Conservation (phyloP, 2,113 vertebrate genomes). For the Leptobrachium leishanense region DNA sequence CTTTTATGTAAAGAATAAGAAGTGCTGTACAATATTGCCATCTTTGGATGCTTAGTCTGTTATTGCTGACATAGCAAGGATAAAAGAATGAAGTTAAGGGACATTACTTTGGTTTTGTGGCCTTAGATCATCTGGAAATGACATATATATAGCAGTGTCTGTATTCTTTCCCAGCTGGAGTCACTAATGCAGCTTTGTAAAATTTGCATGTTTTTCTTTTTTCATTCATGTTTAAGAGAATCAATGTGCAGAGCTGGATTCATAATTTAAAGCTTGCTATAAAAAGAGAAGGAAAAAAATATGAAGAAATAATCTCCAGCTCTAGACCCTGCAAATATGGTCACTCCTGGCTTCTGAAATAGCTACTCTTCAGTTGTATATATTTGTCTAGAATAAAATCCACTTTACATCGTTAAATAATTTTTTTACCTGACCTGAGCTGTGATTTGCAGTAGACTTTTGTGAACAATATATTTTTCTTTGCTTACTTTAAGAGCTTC, state of each 20-base stretch:
- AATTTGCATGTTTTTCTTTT: not conserved
- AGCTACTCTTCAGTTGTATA: too few relatives aligned
- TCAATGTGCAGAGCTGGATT: not conserved
- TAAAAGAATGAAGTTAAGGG: conserved; percentile 14
- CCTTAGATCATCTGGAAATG: conserved; percentile 13
- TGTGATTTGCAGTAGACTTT: too few relatives aligned
- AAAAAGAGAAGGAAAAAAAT: too few relatives aligned
- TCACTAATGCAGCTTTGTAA: not conserved
- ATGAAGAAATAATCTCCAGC: too few relatives aligned
- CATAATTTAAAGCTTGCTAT: too few relatives aligned
- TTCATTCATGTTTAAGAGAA: conserved; percentile 7
- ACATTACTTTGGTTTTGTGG: not conserved
- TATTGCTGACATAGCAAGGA: conserved; percentile 25
- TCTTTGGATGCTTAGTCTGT: conserved; percentile 7
- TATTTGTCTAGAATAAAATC: too few relatives aligned
- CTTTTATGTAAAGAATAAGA: not conserved
- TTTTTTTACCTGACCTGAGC: too few relatives aligned
- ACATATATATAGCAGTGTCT: conserved; percentile 26
- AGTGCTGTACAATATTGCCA: conserved; percentile 9
- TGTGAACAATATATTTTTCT: too few relatives aligned
- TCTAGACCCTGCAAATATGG: too few relatives aligned
- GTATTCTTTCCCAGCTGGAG: conserved; percentile 3
- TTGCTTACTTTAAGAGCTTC: too few relatives aligned
- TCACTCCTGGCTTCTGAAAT: too few relatives aligned
- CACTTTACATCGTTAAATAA: too few relatives aligned